Evolutionary conservation across 2,797 vertebrate genomes (phyloP).

Genomic region (Microtus agrestis): DNA sequence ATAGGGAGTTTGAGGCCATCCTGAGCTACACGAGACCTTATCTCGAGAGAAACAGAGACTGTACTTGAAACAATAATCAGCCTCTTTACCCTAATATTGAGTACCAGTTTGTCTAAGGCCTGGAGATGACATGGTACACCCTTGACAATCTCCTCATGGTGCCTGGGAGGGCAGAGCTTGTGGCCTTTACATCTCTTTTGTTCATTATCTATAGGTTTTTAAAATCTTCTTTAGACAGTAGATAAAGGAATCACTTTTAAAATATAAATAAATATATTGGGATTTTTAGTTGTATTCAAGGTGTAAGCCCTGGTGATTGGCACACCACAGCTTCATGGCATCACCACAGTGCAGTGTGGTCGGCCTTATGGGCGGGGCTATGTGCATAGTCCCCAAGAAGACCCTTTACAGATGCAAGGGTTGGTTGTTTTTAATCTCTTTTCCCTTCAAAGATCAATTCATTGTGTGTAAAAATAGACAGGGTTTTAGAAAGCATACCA

Average conservation of each 20-base stretch:
- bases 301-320: background rate
- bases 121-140: slow-evolving; percentile 37
- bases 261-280: slow-evolving; percentile 38
- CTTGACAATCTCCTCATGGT: slow-evolving; percentile 7
- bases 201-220: slow-evolving; percentile 2
- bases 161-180: slow-evolving; percentile 2
- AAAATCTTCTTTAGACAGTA: slow-evolving; percentile 7
- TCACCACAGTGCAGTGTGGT: background rate
- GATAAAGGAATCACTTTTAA: slow-evolving; percentile 41
- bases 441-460: slow-evolving; percentile 3
- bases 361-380: background rate
- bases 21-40: background rate
- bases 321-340: background rate
- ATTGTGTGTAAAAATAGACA: background rate
- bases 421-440: background rate
- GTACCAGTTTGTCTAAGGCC: slow-evolving; percentile 17
- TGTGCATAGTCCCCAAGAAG: background rate
- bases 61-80: background rate
- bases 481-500: slow-evolving; percentile 43
- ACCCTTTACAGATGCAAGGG: background rate
- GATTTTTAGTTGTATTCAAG: slow-evolving; percentile 51
- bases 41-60: background rate
- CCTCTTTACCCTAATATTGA: slow-evolving; percentile 2
- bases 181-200: slow-evolving; percentile 54
- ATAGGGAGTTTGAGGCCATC: background rate